Conservation (phyloP, 2,113 vertebrate species). For the Psammodynastes pulverulentus region DNA sequence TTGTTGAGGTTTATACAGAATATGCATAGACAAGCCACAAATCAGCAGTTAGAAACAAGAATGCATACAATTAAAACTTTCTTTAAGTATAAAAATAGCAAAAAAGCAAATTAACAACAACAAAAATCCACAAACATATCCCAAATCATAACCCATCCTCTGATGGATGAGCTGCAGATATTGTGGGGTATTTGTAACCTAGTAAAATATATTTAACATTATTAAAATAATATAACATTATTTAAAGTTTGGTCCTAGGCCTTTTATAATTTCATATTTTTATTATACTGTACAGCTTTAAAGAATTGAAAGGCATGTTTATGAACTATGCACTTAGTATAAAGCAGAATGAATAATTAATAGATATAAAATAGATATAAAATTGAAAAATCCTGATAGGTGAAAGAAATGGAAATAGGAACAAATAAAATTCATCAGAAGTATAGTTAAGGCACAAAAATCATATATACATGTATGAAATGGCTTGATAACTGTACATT, state of each 20-base stretch:
- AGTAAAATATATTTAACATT: not conserved
- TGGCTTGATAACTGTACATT: not conserved
- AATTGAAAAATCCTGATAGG: too few species aligned
- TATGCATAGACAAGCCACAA: not conserved
- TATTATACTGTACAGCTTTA: too few species aligned
- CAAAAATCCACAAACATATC: too few species aligned
- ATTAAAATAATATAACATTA: not conserved
- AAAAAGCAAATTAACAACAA: not conserved
- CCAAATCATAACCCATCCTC: too few species aligned
- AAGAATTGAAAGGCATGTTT: too few species aligned
- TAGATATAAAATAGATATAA: too few species aligned
- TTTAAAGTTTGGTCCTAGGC: not conserved
- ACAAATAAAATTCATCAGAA: not conserved
- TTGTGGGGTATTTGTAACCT: too few species aligned
- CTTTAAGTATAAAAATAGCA: not conserved
- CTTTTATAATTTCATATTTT: not conserved
- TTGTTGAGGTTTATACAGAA: not conserved
- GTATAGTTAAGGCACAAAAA: not conserved
- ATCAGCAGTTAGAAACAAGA: not conserved
- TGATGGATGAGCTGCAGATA: too few species aligned
- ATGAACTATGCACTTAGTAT: too few species aligned
- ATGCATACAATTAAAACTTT: not conserved
- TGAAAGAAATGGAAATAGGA: too few species aligned
- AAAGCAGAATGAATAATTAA: too few species aligned
- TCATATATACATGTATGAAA: not conserved